Percentiles rank a stretch among this genome's conserved stretches.
These are phyloP conservation scores for Therioaphis trifolii DNA, from an alignment of 2,888 invertebrate genomes.

Conservation along the genomic window DNA sequence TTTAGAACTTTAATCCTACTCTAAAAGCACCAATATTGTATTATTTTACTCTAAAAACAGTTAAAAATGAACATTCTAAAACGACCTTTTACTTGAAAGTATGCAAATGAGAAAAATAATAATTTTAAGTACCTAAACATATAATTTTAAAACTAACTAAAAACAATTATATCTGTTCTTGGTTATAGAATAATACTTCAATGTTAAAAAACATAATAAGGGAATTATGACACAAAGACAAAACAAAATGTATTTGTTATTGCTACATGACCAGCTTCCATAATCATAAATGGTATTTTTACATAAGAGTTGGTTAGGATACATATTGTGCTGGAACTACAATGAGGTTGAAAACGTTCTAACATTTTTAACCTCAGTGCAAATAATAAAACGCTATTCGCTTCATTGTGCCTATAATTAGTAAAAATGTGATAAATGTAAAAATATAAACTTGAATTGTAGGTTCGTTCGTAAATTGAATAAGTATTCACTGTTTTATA, in stretches of 20 bases:
- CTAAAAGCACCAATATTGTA: no score
- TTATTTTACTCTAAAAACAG: not conserved
- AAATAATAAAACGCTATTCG: not conserved
- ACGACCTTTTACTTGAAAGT: not conserved
- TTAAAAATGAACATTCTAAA: not conserved
- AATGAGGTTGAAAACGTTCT: slow-evolving; percentile 15
- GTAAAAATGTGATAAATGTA: not conserved
- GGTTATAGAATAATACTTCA: not conserved
- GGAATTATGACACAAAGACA: slow-evolving; percentile 25
- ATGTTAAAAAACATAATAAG: not conserved
- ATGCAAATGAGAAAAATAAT: not conserved
- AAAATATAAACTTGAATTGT: no score
- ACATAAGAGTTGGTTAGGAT: slow-evolving; percentile 24
- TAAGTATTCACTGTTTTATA: no score
- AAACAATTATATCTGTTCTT: not conserved
- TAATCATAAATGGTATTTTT: slow-evolving; percentile 27
- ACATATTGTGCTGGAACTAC: not conserved
- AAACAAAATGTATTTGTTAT: slow-evolving; percentile 2
- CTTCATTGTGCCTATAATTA: not conserved
- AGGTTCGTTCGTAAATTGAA: no score
- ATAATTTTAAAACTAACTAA: slow-evolving; percentile 9
- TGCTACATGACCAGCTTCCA: slow-evolving; percentile 36
- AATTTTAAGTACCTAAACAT: not conserved
- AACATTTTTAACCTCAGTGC: slow-evolving; percentile 26
- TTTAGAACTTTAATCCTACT: no score